phyloP scores from a whole-genome alignment of 2,888 invertebrate genomes.

The Tiphia femorata region DNA sequence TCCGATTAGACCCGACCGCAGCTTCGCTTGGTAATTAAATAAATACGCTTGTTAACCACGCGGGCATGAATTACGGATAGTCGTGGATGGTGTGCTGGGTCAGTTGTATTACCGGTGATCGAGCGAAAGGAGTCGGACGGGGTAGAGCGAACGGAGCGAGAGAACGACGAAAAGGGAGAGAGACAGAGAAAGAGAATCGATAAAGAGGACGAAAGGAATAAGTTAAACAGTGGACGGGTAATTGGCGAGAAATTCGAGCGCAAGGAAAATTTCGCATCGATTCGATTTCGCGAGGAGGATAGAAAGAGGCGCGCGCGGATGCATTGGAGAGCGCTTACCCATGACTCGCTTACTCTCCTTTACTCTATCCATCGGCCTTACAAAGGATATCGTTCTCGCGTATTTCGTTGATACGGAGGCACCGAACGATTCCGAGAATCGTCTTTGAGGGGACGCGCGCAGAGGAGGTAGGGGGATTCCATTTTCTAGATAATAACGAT shows the following conservation, averaged over 20 bases:
- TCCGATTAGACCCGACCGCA: no score
- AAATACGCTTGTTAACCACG: no score
- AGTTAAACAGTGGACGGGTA: no score
- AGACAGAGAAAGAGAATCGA: no score
- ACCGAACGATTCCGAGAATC: not conserved
- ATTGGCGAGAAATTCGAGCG: no score
- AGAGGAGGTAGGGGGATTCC: constrained; percentile 18
- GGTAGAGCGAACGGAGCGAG: not conserved
- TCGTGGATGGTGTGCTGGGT: not conserved
- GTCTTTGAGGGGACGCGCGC: constrained; percentile 20
- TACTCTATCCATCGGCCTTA: not conserved
- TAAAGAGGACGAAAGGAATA: no score
- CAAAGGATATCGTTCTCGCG: not conserved
- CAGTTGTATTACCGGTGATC: not conserved
- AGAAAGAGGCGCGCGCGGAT: not conserved
- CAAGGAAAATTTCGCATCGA: not conserved
- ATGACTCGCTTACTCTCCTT: no score
- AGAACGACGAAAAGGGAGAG: not conserved
- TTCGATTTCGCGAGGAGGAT: not conserved
- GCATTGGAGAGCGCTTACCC: no score
- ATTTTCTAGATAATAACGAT: constrained; percentile 44
- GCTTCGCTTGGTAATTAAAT: no score
- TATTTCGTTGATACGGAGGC: not conserved
- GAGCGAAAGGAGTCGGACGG: not conserved
- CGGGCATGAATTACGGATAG: no score